Base-by-base conservation (phyloP, 2,888 invertebrate species). In the Oscheius sp. region DNA sequence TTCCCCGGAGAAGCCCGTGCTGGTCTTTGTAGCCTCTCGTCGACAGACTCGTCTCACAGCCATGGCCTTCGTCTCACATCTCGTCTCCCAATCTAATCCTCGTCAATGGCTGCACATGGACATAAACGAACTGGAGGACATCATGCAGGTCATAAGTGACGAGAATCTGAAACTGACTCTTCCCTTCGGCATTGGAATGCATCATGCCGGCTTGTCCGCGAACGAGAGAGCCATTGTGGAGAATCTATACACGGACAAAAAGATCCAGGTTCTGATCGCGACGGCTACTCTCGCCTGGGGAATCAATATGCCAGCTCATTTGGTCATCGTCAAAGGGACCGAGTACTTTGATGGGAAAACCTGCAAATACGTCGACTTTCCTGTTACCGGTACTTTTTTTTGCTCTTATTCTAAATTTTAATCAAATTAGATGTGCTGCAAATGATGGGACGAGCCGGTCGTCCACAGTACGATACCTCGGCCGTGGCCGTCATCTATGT, bases 281-380 rank as follows among this genome's bases (percentile, higher is more conserved):
- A 99, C 98, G 0, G 95, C 97, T 2, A 99, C 99, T 0, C 90
- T 99, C 50, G 99, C 99, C 0, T 99, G 99, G 99, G 99, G 99
- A 50, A 97, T 99, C 7, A 99, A 99, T 91, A 94, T 99, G 89
- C 99, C 99, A 1, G 98, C 99, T 0, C 97, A 98, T 90, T 90
- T 97, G 66, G 97, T 99, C 0, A 84, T 83, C 60, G 81, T 83
- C 59, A 83, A 81, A 66, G 96, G 98, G 75, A 99, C 99, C 0
- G 99, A 99, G 90, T 99, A 95, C 90, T 99, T 94, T 90, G 99
- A 99, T 90, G 97, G 96, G 1, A 97, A 98, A 90, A 93, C 93
- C 42, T 94, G 95, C 89, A 93, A 96, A 84, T 99, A 99, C 90
- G 95, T 98, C 10, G 99, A 99, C 89, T 99, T 99, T 94, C 99